A percentile compares a stretch with the other conserved stretches of the same genome.
Conservation (phyloP, 35 echinoderm and acorn worm genomes). For the Hemicentrotus pulcherrimus region DNA sequence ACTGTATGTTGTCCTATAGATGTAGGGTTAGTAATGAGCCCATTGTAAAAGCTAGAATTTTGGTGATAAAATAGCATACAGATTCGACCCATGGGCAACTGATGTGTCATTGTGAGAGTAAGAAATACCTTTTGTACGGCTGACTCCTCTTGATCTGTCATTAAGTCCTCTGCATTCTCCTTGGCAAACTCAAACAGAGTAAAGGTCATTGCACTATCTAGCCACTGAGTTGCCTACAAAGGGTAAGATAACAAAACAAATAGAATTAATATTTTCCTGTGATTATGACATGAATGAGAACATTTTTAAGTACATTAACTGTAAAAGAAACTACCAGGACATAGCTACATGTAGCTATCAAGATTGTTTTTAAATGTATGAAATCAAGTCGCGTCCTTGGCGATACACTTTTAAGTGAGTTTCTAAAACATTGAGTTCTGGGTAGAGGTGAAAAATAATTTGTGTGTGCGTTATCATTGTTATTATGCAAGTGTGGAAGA, state of each 20-base stretch:
- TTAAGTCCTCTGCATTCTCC: slow-evolving; percentile 88
- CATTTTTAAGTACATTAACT: background rate
- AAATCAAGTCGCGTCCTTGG: too few relatives aligned
- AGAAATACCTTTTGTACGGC: background rate
- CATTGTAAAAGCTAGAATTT: too few relatives aligned
- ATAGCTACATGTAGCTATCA: background rate
- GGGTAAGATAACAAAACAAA: background rate
- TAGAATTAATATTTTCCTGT: background rate
- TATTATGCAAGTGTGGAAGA: too few relatives aligned
- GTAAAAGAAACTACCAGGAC: background rate
- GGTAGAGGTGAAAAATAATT: too few relatives aligned
- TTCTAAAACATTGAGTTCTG: too few relatives aligned
- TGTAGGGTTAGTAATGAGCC: too few relatives aligned
- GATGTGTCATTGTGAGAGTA: background rate
- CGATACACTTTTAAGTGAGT: too few relatives aligned
- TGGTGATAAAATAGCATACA: too few relatives aligned
- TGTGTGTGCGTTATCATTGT: too few relatives aligned
- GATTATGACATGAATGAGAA: background rate
- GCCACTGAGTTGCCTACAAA: slow-evolving; percentile 84
- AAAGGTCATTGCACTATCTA: slow-evolving; percentile 94
- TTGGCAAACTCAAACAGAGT: slow-evolving; percentile 97
- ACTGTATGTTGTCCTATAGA: too few relatives aligned
- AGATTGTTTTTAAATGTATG: too few relatives aligned
- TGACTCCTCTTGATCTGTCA: slow-evolving; percentile 73
- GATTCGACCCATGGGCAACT: too few relatives aligned